phyloP scores from a whole-genome alignment of 1,140 invertebrate species.

The Anthonomus grandis region DNA sequence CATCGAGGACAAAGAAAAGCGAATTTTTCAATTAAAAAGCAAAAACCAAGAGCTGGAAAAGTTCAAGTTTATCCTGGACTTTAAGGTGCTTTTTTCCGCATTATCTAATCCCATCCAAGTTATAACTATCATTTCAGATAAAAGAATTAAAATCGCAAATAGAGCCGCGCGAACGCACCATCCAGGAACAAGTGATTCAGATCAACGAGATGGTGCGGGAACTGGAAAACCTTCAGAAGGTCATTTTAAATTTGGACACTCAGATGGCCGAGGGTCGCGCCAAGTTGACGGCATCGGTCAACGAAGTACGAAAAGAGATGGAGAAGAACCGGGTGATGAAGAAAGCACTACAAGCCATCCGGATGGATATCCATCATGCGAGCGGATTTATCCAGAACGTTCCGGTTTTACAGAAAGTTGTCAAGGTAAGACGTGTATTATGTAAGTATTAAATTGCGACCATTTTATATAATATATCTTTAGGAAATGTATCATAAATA shows the following conservation, averaged over 20 bases:
- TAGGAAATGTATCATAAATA: constrained; percentile 71
- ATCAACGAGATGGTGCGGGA: constrained; percentile 74
- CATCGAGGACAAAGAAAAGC: constrained; percentile 81
- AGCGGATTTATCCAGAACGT: constrained; percentile 74
- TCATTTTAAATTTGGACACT: constrained; percentile 57
- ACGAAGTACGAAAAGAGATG: constrained; percentile 66
- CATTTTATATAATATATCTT: background rate
- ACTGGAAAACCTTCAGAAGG: constrained; percentile 62
- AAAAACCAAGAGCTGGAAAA: constrained; percentile 88
- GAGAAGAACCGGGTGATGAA: constrained; percentile 62
- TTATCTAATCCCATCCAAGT: no score
- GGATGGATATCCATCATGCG: constrained; percentile 73
- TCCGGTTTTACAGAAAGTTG: constrained; percentile 70
- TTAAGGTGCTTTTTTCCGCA: constrained; percentile 60
- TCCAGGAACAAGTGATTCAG: constrained; percentile 74
- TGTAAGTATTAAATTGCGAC: constrained; percentile 1
- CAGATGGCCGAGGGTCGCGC: constrained; percentile 71
- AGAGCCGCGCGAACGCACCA: constrained; percentile 75
- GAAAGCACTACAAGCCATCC: constrained; percentile 67
- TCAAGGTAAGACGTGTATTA: constrained; percentile 57
- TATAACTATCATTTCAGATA: constrained; percentile 55
- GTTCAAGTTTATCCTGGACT: constrained; percentile 84
- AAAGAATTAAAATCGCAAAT: constrained; percentile 81
- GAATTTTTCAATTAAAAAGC: constrained; percentile 77
- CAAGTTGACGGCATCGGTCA: constrained; percentile 67